Percentiles rank a stretch among this genome's conserved stretches.
Evolutionary conservation across 2,113 vertebrate genomes (phyloP).

Genomic region (Lagopus leucura): DNA sequence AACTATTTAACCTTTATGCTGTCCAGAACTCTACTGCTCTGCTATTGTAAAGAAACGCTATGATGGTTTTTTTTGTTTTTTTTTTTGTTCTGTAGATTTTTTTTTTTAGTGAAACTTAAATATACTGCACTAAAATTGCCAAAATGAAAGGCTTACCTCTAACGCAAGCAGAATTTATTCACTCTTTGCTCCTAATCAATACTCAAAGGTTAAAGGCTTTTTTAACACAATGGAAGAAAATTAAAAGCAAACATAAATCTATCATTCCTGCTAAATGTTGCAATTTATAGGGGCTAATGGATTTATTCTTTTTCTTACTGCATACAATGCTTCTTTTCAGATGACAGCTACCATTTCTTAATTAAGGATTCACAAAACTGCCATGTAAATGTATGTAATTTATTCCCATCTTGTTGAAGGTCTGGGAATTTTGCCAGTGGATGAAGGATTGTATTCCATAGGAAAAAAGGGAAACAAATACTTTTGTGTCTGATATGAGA

Average conservation of each 20-base stretch:
- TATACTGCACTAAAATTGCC: conserved; percentile 2
- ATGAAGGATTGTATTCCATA: conserved; percentile 71
- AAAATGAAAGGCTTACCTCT: conserved; percentile 37
- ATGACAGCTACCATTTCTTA: conserved; percentile 65
- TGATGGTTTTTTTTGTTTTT: neutral
- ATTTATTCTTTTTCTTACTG: conserved; percentile 64
- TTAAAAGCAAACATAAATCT: conserved; percentile 66
- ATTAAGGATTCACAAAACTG: conserved; percentile 76
- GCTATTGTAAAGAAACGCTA: neutral
- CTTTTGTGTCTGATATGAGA: conserved; percentile 68
- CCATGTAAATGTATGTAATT: conserved; percentile 72
- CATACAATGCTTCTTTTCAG: conserved; percentile 65
- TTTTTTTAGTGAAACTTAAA: neutral
- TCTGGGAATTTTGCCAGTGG: conserved; percentile 78
- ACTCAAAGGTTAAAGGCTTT: conserved; percentile 44
- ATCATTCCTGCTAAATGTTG: conserved; percentile 44
- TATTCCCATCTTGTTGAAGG: conserved; percentile 73
- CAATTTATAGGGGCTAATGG: conserved; percentile 67
- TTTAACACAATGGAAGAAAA: conserved; percentile 43
- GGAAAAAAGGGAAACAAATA: conserved; percentile 45
- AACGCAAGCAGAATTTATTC: conserved; percentile 16
- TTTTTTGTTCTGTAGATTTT: neutral
- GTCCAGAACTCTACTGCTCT: neutral
- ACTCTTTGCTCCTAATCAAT: conserved; percentile 46
- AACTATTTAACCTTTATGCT: neutral